These are phyloP conservation scores for Athalia cordata DNA, from an alignment of 2,888 invertebrate genomes.

Conservation along the genomic window DNA sequence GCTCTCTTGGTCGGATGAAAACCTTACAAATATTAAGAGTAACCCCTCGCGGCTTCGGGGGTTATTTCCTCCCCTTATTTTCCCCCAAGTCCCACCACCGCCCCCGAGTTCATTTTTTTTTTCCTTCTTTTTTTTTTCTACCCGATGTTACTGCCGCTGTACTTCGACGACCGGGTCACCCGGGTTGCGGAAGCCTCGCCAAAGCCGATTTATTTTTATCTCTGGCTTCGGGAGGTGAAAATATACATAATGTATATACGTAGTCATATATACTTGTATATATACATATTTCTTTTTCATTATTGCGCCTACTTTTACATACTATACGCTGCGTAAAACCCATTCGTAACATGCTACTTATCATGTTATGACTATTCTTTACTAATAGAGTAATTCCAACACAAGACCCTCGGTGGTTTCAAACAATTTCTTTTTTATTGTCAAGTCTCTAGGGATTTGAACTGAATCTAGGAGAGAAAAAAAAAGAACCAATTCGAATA, in stretches of 20 bases:
- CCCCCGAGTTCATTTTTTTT: constrained; percentile 28
- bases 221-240: constrained; percentile 60
- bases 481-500: too few species aligned
- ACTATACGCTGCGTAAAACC: neutral
- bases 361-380: too few species aligned
- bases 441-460: too few species aligned
- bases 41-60: constrained; percentile 58
- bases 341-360: too few species aligned
- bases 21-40: constrained; percentile 70
- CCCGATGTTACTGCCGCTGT: neutral
- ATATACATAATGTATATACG: constrained; percentile 51
- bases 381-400: too few species aligned
- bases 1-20: constrained; percentile 59
- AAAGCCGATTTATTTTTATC: constrained; percentile 71
- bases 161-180: constrained; percentile 38
- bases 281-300: neutral
- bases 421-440: too few species aligned
- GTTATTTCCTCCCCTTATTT: constrained; percentile 10
- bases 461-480: too few species aligned
- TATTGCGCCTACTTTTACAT: neutral
- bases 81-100: constrained; percentile 43
- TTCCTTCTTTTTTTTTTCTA: constrained; percentile 27
- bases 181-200: constrained; percentile 62
- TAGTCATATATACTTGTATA: neutral
- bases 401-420: too few species aligned